Conservation (phyloP, 2,113 vertebrate genomes). For the Vulpes ferrilata region DNA sequence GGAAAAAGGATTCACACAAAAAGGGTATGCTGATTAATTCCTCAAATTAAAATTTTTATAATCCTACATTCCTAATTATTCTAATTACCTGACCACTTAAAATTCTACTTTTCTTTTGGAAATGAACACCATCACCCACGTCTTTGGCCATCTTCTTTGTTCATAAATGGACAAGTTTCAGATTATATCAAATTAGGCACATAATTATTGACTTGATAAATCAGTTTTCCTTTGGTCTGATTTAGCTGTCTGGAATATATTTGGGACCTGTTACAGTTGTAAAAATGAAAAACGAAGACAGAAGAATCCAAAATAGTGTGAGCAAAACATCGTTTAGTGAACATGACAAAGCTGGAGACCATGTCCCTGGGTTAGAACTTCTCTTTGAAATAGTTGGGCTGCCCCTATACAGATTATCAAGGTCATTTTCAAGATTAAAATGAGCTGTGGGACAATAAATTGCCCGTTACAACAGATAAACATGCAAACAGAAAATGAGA, state of each 20-base stretch:
- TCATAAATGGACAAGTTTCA: slow-evolving; percentile 27
- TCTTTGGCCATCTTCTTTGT: slow-evolving; percentile 35
- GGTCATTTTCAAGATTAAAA: slow-evolving; percentile 50
- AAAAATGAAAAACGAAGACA: slow-evolving; percentile 37
- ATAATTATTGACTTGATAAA: slow-evolving; percentile 40
- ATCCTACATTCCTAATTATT: neutral
- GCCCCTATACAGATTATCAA: neutral
- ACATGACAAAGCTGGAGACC: neutral
- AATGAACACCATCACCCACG: neutral
- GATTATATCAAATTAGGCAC: neutral
- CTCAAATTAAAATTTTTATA: slow-evolving; percentile 43
- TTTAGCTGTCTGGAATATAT: neutral
- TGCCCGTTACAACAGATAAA: neutral
- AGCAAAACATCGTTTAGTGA: slow-evolving; percentile 15
- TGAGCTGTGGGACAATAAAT: neutral
- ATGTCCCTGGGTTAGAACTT: neutral
- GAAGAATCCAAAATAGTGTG: slow-evolving; percentile 19
- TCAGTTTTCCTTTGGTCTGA: slow-evolving; percentile 47
- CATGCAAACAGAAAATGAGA: slow-evolving; percentile 19
- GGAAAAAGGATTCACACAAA: neutral
- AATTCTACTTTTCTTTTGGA: slow-evolving; percentile 50
- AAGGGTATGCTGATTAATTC: neutral
- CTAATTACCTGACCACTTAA: slow-evolving; percentile 27
- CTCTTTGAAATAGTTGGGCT: neutral
- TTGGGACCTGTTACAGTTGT: neutral